Evolutionary conservation across 1,140 invertebrate genomes (phyloP), one percentile per base, ranked within the genome.

Genomic region (Musca vetustissima): DNA sequence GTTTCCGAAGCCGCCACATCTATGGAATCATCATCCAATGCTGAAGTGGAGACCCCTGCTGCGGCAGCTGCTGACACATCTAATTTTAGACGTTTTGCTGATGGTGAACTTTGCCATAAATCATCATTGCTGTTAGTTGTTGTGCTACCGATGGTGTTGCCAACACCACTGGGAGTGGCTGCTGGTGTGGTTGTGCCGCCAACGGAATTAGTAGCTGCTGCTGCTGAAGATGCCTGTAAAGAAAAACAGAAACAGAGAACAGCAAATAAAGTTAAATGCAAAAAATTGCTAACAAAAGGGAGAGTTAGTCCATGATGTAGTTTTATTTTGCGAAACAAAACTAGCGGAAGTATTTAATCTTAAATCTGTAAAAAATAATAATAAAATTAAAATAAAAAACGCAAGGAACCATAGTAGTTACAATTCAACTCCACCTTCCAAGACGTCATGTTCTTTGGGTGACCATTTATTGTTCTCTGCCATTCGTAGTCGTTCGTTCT

Each of bases 1-100:
- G 75, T 72, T 53, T 74, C 74, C 15, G 79, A 80, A n/a, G 75
- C 71, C 24, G 69, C 75, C 22, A 78, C 77, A 47, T 81, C 79
- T 24, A 78, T 75, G 8, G 73, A 73, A 14, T 78, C 77, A 69
- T 80, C 79, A 53, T 81, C 79, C 21, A 79, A 72, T 15, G 70
- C 28, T 28, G 55, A 22, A 21, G 67, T 67, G 21, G 28, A 71
- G 22, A 43, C 36, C 36, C 36, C 36, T 13, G 72, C 14, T 24
- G 53, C n/a, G n/a, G n/a, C n/a, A n/a, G n/a, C n/a, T 67, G 61
- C 72, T 77, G 47, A 75, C 76, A 65, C 55, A 68, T 69, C 68
- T 32, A 66, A 36, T 49, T 69, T 69, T 1, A 36, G 13, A 22
- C 69, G 69, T 59, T 70, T 70, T 11, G 52, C n/a, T 9, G 50